These are phyloP conservation scores for Andrena cerasifolii DNA, from an alignment of 1,140 invertebrate genomes.

Conservation along the genomic window DNA sequence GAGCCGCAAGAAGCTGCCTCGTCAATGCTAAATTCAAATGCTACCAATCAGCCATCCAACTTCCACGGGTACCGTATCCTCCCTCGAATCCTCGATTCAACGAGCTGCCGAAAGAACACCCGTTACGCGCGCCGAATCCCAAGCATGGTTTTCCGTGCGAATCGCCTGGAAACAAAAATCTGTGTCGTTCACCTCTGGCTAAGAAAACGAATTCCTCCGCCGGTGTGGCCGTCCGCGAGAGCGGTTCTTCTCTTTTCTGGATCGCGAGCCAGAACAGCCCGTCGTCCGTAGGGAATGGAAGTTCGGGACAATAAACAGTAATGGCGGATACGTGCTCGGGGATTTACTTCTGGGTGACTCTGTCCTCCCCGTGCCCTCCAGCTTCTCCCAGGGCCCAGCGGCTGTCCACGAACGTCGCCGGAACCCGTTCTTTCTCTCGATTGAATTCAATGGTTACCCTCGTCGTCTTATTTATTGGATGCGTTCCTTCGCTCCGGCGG, in stretches of 20 bases:
- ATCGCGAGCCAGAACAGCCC: constrained; percentile 44
- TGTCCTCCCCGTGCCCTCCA: not conserved
- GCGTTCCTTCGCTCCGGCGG: constrained; percentile 67
- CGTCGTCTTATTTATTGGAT: constrained; percentile 80
- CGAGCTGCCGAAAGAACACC: not conserved
- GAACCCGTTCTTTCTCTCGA: constrained; percentile 76
- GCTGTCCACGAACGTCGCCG: constrained; percentile 54
- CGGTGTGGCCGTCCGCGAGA: constrained; percentile 43
- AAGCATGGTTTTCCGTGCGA: constrained; percentile 9
- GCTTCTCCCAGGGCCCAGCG: not conserved
- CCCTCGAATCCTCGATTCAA: too few species aligned
- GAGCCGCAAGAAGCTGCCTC: too few species aligned
- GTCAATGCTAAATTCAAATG: too few species aligned
- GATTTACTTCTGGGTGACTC: constrained; percentile 65
- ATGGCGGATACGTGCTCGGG: constrained; percentile 71
- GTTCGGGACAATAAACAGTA: constrained; percentile 78
- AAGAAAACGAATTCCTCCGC: constrained; percentile 43
- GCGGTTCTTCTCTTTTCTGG: constrained; percentile 51
- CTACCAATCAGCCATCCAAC: too few species aligned
- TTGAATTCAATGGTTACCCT: constrained; percentile 80
- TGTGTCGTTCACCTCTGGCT: constrained; percentile 51
- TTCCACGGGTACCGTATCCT: too few species aligned
- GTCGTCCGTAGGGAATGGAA: constrained; percentile 70
- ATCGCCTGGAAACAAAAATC: constrained; percentile 29
- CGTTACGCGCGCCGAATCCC: too few species aligned